phyloP scores from a whole-genome alignment of 2,113 vertebrate genomes.

The Varanus komodoensis region DNA sequence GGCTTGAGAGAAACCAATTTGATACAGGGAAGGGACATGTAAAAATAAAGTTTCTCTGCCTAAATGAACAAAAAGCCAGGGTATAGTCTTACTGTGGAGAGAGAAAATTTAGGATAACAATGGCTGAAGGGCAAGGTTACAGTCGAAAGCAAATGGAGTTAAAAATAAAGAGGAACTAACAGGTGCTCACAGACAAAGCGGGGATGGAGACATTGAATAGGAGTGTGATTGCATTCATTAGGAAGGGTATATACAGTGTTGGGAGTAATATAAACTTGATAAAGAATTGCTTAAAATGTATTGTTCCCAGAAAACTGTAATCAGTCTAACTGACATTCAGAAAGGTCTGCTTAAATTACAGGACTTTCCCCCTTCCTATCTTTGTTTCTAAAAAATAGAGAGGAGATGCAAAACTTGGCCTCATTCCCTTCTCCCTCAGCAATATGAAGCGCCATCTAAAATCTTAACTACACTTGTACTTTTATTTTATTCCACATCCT shows the following conservation, averaged over 20 bases:
- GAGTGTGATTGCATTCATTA: constrained; percentile 64
- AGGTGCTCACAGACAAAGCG: constrained; percentile 62
- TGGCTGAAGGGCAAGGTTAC: constrained; percentile 52
- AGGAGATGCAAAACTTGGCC: background rate
- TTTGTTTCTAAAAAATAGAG: constrained; percentile 36
- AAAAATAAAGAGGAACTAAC: constrained; percentile 60
- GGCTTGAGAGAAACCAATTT: constrained; percentile 43
- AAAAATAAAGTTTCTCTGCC: constrained; percentile 59
- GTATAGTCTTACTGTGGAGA: constrained; percentile 52
- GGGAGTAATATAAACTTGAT: constrained; percentile 58
- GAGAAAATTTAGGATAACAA: constrained; percentile 70
- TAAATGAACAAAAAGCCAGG: constrained; percentile 54
- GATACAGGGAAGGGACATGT: constrained; percentile 20
- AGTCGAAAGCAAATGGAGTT: constrained; percentile 62
- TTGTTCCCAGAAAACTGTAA: constrained; percentile 64
- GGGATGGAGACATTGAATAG: constrained; percentile 60
- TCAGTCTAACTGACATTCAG: constrained; percentile 63
- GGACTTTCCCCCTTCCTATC: constrained; percentile 49
- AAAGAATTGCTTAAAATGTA: constrained; percentile 62
- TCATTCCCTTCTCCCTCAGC: background rate
- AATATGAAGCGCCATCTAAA: background rate
- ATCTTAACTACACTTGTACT: background rate
- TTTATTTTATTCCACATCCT: background rate
- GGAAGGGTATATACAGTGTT: constrained; percentile 38
- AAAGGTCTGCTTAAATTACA: constrained; percentile 65